A percentile compares a stretch with the other conserved stretches of the same genome.
These are phyloP conservation scores for Bryconaethiops microstoma DNA, from an alignment of 2,797 vertebrate species.

Conservation along the genomic window DNA sequence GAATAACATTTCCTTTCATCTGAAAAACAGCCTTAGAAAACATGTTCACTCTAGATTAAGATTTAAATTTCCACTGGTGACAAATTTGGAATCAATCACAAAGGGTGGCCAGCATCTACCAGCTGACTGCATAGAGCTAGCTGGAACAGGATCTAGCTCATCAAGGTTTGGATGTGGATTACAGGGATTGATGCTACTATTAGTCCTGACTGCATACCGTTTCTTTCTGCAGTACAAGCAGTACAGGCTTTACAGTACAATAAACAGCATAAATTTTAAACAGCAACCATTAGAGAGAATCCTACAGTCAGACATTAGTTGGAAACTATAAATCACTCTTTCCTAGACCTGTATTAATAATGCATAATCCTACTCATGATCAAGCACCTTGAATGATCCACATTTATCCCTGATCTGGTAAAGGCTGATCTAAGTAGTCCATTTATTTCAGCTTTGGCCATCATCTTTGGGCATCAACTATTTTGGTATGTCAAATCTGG, in stretches of 20 bases:
- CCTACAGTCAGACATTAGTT: slow-evolving; percentile 6
- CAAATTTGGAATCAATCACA: slow-evolving; percentile 11
- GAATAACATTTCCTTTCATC: slow-evolving; percentile 36
- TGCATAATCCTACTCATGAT: slow-evolving; percentile 2
- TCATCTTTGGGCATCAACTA: slow-evolving; percentile 45
- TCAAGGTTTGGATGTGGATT: neutral
- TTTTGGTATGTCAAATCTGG: slow-evolving; percentile 38
- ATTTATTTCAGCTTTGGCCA: slow-evolving; percentile 15
- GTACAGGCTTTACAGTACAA: slow-evolving; percentile 34
- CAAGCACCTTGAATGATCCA: neutral
- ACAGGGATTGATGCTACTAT: neutral
- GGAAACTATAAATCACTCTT: slow-evolving; percentile 6
- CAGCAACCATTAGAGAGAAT: slow-evolving; percentile 11
- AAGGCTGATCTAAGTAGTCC: slow-evolving; percentile 10
- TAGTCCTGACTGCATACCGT: slow-evolving; percentile 10
- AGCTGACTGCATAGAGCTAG: neutral
- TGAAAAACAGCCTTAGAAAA: slow-evolving; percentile 55
- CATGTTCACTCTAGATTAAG: slow-evolving; percentile 20
- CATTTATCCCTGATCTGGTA: slow-evolving; percentile 10
- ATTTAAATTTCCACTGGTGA: slow-evolving; percentile 26
- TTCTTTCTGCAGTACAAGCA: slow-evolving; percentile 23
- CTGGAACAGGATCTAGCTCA: neutral
- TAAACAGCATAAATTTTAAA: neutral
- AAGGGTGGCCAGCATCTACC: neutral
- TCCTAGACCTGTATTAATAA: slow-evolving; percentile 10